A percentile compares a stretch with the other conserved stretches of the same genome.
Evolutionary conservation across 2,888 invertebrate genomes (phyloP).

Genomic region (Melanostoma mellinum): DNA sequence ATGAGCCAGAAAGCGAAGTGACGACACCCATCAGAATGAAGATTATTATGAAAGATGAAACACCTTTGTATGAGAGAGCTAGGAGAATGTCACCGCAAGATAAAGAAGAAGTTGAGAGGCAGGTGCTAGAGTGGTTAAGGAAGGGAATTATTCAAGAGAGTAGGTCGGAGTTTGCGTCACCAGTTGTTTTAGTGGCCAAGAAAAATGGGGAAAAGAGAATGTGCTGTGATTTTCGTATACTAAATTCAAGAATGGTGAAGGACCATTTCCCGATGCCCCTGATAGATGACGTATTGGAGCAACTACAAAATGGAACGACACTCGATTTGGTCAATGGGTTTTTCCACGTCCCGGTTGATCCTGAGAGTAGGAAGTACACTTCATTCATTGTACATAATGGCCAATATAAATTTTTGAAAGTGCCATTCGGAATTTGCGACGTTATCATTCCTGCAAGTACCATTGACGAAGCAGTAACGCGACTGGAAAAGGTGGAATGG

Average conservation of each 20-base stretch:
- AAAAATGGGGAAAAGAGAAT: neutral
- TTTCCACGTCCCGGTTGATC: neutral
- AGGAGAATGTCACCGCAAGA: slow-evolving; percentile 6
- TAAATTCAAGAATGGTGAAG: slow-evolving; percentile 3
- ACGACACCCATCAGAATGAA: slow-evolving; percentile 33
- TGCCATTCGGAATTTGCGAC: slow-evolving; percentile 17
- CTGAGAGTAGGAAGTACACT: slow-evolving; percentile 21
- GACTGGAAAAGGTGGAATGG: too few species aligned
- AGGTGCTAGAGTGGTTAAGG: slow-evolving; percentile 21
- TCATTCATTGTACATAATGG: neutral
- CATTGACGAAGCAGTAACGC: too few species aligned
- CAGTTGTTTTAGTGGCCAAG: neutral
- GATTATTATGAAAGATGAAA: slow-evolving; percentile 35
- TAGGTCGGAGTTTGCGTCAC: slow-evolving; percentile 4
- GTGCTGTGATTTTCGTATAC: neutral
- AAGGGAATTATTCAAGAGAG: slow-evolving; percentile 12
- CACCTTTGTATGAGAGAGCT: slow-evolving; percentile 19
- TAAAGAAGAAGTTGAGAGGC: slow-evolving; percentile 13
- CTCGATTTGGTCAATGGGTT: neutral
- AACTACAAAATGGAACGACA: neutral
- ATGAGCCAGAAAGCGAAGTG: neutral
- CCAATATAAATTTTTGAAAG: slow-evolving; percentile 8
- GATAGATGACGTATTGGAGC: slow-evolving; percentile 1
- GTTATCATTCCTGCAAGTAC: too few species aligned
- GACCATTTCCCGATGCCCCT: neutral